phyloP scores from a whole-genome alignment of 2,113 vertebrate genomes.

The Pelusios castaneus region DNA sequence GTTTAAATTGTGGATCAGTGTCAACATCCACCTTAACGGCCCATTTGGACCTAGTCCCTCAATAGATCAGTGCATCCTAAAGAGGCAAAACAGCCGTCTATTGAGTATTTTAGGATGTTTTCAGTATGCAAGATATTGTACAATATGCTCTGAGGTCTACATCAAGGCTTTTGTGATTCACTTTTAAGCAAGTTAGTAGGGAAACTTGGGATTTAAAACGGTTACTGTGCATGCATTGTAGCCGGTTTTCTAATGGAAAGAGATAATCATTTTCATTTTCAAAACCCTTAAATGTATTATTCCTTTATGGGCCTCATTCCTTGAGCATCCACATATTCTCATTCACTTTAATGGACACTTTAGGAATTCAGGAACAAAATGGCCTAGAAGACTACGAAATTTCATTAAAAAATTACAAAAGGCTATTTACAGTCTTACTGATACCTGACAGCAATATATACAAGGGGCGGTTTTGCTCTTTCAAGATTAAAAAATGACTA shows the following conservation, averaged over 20 bases:
- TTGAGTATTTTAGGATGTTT: neutral
- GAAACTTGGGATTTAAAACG: neutral
- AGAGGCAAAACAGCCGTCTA: neutral
- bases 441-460: neutral
- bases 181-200: neutral
- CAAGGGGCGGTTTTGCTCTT: neutral
- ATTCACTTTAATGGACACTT: neutral
- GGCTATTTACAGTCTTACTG: neutral
- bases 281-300: neutral
- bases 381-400: neutral
- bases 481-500: neutral
- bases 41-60: neutral
- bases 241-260: neutral
- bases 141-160: neutral
- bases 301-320: neutral
- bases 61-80: neutral
- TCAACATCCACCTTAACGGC: neutral
- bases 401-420: neutral
- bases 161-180: neutral
- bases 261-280: neutral
- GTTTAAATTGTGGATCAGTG: neutral
- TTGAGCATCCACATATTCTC: neutral
- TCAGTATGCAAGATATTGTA: neutral
- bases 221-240: neutral
- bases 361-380: neutral